Conservation (phyloP, 2,888 invertebrate genomes). For the Alcis repandata region DNA sequence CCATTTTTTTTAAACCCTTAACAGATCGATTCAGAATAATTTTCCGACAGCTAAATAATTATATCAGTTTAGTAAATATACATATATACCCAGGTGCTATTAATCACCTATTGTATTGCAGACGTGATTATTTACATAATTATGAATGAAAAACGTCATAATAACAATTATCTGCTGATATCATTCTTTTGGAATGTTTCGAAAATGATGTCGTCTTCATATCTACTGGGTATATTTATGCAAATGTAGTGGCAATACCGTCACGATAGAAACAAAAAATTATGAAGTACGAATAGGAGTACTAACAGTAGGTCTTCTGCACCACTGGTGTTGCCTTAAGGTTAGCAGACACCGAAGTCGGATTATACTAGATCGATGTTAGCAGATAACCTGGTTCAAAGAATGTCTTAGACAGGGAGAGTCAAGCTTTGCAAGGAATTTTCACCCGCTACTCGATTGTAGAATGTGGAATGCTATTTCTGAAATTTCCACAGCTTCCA, state of each 20-base stretch:
- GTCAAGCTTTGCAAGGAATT: not conserved
- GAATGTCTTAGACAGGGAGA: not conserved
- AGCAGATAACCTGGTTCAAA: not conserved
- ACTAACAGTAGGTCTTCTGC: no score
- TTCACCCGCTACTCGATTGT: not conserved
- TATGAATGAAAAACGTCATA: slow-evolving; percentile 22
- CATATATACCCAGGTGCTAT: slow-evolving; percentile 23
- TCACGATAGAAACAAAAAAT: not conserved
- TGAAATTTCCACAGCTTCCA: slow-evolving; percentile 27
- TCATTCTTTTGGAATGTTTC: slow-evolving; percentile 41
- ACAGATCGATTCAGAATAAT: not conserved
- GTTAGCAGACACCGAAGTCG: no score
- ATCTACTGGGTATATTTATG: not conserved
- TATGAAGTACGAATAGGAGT: not conserved
- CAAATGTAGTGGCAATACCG: not conserved
- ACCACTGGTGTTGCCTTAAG: no score
- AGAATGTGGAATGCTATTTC: slow-evolving; percentile 4
- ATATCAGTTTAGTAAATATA: slow-evolving; percentile 9
- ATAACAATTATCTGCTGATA: slow-evolving; percentile 3
- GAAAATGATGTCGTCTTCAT: not conserved
- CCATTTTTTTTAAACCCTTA: not conserved
- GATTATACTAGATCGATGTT: no score
- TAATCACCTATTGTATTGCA: slow-evolving; percentile 29
- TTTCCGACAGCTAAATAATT: slow-evolving; percentile 1
- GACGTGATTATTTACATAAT: slow-evolving; percentile 20